phyloP scores from a whole-genome alignment of 2,113 vertebrate species.

The Microtus pennsylvanicus region DNA sequence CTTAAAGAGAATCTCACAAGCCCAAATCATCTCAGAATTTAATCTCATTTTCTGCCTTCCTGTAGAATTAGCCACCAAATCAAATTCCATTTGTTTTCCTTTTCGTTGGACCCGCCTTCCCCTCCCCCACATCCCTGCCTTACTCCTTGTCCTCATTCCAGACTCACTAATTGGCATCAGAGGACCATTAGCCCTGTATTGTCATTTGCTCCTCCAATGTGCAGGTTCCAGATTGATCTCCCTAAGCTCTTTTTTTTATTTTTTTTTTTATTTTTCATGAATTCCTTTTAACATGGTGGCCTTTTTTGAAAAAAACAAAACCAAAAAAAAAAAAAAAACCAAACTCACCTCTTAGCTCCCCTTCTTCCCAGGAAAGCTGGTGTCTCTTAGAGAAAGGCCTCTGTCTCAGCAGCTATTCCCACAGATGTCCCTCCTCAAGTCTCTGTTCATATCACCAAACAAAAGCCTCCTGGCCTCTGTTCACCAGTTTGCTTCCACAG shows the following conservation, averaged over 20 bases:
- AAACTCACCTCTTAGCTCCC: not conserved
- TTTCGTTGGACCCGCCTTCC: not conserved
- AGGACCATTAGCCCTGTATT: not conserved
- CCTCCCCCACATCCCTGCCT: not conserved
- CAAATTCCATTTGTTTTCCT: not conserved
- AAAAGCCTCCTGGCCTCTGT: not conserved
- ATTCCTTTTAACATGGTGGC: not conserved
- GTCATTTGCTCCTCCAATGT: not conserved
- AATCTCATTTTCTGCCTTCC: not conserved
- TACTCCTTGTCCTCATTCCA: not conserved
- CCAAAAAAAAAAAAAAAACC: not conserved
- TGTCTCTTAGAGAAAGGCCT: not conserved
- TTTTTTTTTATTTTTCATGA: not conserved
- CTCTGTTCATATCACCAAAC: not conserved
- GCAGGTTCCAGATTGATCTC: constrained; percentile 40
- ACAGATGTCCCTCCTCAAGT: not conserved
- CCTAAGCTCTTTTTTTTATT: not conserved
- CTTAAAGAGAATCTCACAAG: not conserved
- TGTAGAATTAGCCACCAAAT: not conserved
- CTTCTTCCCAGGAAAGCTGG: not conserved
- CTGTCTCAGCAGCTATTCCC: not conserved
- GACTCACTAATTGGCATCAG: not conserved
- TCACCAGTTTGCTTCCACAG: not conserved
- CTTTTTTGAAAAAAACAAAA: not conserved
- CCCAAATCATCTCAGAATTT: not conserved